These are phyloP conservation scores for Zosterops japonicus DNA, from an alignment of 2,113 vertebrate species.

Conservation along the genomic window DNA sequence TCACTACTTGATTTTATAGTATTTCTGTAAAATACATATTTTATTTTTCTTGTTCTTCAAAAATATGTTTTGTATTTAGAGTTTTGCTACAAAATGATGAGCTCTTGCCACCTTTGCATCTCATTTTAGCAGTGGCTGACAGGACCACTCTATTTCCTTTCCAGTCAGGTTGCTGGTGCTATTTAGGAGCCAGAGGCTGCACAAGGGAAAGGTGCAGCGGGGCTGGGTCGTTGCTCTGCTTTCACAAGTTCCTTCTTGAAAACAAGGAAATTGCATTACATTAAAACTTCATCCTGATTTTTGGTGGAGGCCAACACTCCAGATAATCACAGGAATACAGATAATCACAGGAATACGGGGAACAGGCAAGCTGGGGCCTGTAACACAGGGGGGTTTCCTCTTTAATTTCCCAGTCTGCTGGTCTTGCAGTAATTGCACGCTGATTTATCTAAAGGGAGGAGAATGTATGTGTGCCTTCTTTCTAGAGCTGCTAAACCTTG, in stretches of 20 bases:
- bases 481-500: neutral
- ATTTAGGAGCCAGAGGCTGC: neutral
- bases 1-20: neutral
- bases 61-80: neutral
- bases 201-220: neutral
- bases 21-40: neutral
- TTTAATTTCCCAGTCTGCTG: constrained; percentile 42
- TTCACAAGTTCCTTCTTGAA: constrained; percentile 46
- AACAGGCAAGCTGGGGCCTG: constrained; percentile 48
- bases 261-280: neutral
- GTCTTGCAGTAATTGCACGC: neutral
- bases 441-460: constrained; percentile 47
- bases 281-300: constrained; percentile 26
- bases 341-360: constrained; percentile 12
- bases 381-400: constrained; percentile 34
- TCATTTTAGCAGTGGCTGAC: neutral
- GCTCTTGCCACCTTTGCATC: neutral
- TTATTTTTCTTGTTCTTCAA: neutral
- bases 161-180: neutral
- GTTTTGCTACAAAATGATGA: neutral
- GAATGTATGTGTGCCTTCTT: neutral
- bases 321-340: constrained; percentile 16
- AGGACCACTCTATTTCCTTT: neutral
- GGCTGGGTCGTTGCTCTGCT: neutral
- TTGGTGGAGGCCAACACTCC: neutral